phyloP scores from a whole-genome alignment of 2,888 invertebrate genomes.

The Philonicus albiceps region DNA sequence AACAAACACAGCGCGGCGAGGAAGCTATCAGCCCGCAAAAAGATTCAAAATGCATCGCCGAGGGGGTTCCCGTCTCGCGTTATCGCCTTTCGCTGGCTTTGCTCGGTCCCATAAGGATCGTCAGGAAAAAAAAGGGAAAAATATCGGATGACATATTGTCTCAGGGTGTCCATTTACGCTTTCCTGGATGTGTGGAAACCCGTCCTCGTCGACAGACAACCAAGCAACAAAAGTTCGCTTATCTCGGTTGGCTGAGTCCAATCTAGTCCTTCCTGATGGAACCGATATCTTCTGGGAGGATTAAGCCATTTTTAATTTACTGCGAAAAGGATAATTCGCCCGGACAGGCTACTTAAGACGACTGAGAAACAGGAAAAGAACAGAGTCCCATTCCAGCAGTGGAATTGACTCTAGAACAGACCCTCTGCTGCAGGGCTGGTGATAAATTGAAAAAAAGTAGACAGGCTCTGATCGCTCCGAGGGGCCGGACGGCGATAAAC shows the following conservation, averaged over 20 bases:
- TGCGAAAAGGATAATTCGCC: conserved; percentile 33
- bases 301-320: conserved; percentile 36
- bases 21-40: not conserved
- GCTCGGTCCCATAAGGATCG: not conserved
- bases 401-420: not conserved
- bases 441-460: conserved; percentile 27
- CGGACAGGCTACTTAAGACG: conserved; percentile 6
- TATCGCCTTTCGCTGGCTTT: not conserved
- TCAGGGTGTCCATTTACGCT: conserved; percentile 14
- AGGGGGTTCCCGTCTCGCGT: not conserved
- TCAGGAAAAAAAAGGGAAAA: not conserved
- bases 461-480: not conserved
- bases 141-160: conserved; percentile 32
- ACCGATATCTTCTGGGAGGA: conserved; percentile 9
- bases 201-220: not conserved
- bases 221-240: not conserved
- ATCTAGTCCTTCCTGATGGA: conserved; percentile 8
- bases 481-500: not conserved
- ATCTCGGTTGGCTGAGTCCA: conserved; percentile 22
- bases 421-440: not conserved
- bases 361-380: not conserved
- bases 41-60: conserved; percentile 11
- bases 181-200: not conserved
- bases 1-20: conserved; percentile 10
- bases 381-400: not conserved